phyloP scores from a whole-genome alignment of 2,888 invertebrate genomes.

The Acrocera orbiculus region DNA sequence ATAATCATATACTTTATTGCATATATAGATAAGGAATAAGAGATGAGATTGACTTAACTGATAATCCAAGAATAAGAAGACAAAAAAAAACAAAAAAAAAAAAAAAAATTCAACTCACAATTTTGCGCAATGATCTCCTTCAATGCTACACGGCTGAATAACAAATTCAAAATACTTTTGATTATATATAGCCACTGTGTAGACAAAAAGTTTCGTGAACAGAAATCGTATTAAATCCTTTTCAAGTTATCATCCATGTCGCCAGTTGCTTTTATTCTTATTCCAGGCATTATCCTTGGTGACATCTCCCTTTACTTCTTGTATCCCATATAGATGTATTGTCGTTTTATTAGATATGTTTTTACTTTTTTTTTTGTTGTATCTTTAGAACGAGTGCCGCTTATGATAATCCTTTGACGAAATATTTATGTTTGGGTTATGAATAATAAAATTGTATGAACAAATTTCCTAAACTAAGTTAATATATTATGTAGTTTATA shows the following conservation, averaged over 20 bases:
- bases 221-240: conserved; percentile 12
- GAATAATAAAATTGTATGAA: no score
- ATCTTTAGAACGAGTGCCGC: no score
- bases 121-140: conserved; percentile 11
- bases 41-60: no score
- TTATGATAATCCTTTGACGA: no score
- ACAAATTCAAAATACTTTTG: no score
- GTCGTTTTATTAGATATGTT: neutral
- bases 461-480: no score
- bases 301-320: neutral
- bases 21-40: neutral
- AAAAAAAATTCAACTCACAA: conserved; percentile 12
- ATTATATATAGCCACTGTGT: no score
- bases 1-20: neutral
- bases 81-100: conserved; percentile 8
- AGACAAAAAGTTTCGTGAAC: conserved; percentile 5
- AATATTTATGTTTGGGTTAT: no score
- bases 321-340: neutral
- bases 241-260: conserved; percentile 11
- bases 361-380: neutral
- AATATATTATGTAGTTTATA: no score
- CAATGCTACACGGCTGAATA: no score
- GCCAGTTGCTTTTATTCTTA: conserved; percentile 4
- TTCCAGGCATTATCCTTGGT: neutral
- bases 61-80: no score